A percentile compares a stretch with the other conserved stretches of the same genome.
These are phyloP conservation scores for Phocides pigmalion DNA, from an alignment of 1,140 invertebrate genomes.

Conservation along the genomic window DNA sequence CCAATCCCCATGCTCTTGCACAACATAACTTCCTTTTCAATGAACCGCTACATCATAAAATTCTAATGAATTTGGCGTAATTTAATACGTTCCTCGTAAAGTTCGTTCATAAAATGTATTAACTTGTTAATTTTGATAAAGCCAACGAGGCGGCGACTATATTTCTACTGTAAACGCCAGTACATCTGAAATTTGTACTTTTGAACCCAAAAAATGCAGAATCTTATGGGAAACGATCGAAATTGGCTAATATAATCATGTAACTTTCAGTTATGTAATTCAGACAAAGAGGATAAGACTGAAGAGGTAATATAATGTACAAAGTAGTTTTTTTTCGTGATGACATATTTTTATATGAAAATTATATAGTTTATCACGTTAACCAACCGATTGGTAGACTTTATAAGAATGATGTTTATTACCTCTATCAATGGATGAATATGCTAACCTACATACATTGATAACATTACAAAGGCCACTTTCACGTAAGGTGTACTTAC, in stretches of 20 bases:
- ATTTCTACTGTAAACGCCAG: background rate
- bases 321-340: too few relatives aligned
- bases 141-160: background rate
- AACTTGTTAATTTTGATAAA: slow-evolving; percentile 1
- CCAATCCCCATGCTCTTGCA: background rate
- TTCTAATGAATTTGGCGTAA: background rate
- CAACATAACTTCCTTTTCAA: background rate
- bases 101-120: background rate
- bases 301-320: too few relatives aligned
- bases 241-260: background rate
- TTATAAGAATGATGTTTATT: too few relatives aligned
- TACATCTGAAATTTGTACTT: background rate
- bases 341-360: too few relatives aligned
- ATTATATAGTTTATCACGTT: too few relatives aligned
- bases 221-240: background rate
- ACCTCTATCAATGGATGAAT: too few relatives aligned
- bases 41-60: background rate
- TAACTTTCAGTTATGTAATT: too few relatives aligned
- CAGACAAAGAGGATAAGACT: too few relatives aligned
- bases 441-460: too few relatives aligned
- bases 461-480: too few relatives aligned
- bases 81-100: background rate
- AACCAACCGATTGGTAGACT: too few relatives aligned
- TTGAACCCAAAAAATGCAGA: background rate
- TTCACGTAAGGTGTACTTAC: too few relatives aligned